These are phyloP conservation scores for Wasmannia auropunctata DNA, from an alignment of 1,140 invertebrate species.

Conservation along the genomic window DNA sequence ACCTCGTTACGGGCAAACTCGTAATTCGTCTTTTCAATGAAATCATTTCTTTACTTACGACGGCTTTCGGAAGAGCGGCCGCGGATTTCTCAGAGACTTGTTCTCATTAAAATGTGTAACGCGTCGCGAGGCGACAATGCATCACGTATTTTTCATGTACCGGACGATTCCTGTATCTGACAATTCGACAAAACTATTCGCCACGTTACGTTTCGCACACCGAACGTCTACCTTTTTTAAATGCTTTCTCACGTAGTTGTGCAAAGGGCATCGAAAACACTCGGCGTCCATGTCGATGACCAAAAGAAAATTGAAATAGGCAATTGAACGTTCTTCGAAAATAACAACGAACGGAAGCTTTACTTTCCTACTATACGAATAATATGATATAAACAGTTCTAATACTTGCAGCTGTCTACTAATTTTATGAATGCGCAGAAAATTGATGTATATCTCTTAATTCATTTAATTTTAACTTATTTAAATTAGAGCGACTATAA, in stretches of 20 bases:
- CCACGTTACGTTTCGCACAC: not conserved
- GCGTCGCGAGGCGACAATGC: not conserved
- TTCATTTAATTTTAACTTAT: not conserved
- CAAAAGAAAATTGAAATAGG: conserved; percentile 13
- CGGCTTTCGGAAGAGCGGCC: not conserved
- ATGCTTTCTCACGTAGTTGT: conserved; percentile 19
- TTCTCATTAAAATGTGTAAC: conserved; percentile 38
- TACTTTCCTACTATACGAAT: not conserved
- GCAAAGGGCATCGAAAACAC: not conserved
- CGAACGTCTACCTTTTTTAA: not conserved
- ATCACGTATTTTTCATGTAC: conserved; percentile 2
- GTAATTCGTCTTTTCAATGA: conserved; percentile 51
- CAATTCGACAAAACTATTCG: conserved; percentile 1
- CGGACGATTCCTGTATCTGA: not conserved
- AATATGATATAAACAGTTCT: not conserved
- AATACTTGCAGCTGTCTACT: not conserved
- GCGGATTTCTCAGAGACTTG: conserved; percentile 5
- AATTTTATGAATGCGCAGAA: not conserved
- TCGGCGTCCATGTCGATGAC: not conserved
- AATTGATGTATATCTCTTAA: not conserved
- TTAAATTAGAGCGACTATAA: not conserved
- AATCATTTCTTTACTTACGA: conserved; percentile 45
- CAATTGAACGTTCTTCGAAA: not conserved
- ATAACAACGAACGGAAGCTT: not conserved
- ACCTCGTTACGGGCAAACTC: conserved; percentile 52